Evolutionary conservation across 2,797 vertebrate species (phyloP).

Genomic region (Xenopus petersii): DNA sequence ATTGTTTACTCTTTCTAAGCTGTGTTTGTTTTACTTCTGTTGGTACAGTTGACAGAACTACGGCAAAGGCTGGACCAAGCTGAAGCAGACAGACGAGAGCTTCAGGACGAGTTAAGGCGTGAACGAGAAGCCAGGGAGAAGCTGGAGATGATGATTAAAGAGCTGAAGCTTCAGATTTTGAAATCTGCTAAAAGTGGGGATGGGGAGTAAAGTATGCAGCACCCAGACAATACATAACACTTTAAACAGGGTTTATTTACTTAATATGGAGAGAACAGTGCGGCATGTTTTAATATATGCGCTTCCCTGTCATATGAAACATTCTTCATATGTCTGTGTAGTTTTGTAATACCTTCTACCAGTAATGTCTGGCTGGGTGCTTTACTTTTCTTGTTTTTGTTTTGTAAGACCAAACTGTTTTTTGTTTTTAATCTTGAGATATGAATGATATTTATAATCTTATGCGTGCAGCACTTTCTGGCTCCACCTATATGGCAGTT

Average conservation of each 20-base stretch:
- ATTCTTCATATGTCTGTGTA: background rate
- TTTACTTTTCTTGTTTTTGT: background rate
- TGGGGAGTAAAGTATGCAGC: slow-evolving; percentile 59
- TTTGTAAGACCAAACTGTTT: background rate
- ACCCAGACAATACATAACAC: slow-evolving; percentile 34
- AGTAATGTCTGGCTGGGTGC: background rate
- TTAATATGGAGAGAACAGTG: slow-evolving; percentile 48
- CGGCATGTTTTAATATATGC: slow-evolving; percentile 3
- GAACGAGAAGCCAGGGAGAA: slow-evolving; percentile 89
- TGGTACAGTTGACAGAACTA: slow-evolving; percentile 81
- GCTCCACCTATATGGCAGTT: slow-evolving; percentile 16
- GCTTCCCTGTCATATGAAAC: background rate
- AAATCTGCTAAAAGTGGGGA: slow-evolving; percentile 69
- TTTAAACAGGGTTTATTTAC: slow-evolving; percentile 54
- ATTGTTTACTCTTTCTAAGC: no score
- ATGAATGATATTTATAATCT: no score
- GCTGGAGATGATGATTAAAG: slow-evolving; percentile 85
- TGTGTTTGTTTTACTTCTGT: slow-evolving; percentile 9
- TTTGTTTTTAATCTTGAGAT: background rate
- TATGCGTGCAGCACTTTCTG: slow-evolving; percentile 9
- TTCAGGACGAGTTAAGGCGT: slow-evolving; percentile 87
- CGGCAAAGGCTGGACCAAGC: slow-evolving; percentile 85
- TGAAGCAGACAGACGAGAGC: slow-evolving; percentile 86
- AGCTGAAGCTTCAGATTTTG: slow-evolving; percentile 81
- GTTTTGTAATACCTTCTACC: slow-evolving; percentile 3